Conservation (phyloP, 2,797 vertebrate species). For the Hozukius guyotensis region DNA sequence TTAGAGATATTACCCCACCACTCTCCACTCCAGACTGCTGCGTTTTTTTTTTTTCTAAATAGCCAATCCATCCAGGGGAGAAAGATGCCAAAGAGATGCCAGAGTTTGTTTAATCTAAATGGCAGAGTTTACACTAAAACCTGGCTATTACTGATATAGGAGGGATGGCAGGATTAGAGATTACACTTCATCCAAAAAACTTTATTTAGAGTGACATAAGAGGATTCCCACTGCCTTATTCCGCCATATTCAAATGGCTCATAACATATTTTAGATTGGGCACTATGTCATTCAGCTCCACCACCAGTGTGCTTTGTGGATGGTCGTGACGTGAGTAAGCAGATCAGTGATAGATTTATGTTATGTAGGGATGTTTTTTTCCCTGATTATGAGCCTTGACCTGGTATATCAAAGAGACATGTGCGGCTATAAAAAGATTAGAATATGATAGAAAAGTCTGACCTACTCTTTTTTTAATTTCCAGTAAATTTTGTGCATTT, state of each 20-base stretch:
- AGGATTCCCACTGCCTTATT: conserved; percentile 72
- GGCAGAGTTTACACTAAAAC: conserved; percentile 76
- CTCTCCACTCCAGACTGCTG: conserved; percentile 18
- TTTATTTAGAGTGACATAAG: conserved; percentile 82
- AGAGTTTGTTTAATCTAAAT: conserved; percentile 82
- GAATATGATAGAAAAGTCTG: conserved; percentile 11
- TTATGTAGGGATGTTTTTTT: conserved; percentile 35
- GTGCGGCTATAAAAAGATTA: conserved; percentile 35
- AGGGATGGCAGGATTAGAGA: conserved; percentile 76
- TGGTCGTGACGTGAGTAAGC: conserved; percentile 48
- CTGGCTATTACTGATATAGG: conserved; percentile 77
- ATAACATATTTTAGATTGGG: conserved; percentile 42
- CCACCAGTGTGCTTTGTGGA: conserved; percentile 9
- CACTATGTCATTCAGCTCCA: conserved; percentile 15
- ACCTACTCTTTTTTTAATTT: background rate
- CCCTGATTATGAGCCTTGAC: conserved; percentile 43
- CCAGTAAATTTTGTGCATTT: background rate
- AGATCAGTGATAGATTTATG: conserved; percentile 64
- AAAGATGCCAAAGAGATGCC: conserved; percentile 62
- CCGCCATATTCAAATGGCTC: conserved; percentile 55
- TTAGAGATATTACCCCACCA: conserved; percentile 49
- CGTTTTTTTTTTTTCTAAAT: conserved; percentile 35
- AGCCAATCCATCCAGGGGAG: conserved; percentile 54
- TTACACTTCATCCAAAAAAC: conserved; percentile 81
- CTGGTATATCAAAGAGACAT: conserved; percentile 29